Evolutionary conservation across 2,888 invertebrate species (phyloP).

Genomic region (Sinodicranocentrus sp.): DNA sequence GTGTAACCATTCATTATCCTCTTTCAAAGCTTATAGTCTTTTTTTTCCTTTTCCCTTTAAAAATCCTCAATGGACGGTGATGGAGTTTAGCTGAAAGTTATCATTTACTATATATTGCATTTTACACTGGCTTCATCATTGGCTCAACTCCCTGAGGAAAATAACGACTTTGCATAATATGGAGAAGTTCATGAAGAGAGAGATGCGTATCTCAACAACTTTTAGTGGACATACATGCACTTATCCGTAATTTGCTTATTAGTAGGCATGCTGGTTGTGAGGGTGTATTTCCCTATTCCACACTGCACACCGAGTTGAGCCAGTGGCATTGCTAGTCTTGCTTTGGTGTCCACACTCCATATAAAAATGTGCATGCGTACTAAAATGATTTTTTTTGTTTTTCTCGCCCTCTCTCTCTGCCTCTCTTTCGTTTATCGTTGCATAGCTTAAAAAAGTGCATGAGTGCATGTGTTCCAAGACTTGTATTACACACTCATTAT

Average conservation of each 20-base stretch:
- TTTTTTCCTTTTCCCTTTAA: too few species aligned
- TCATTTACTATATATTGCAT: too few species aligned
- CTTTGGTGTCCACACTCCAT: constrained; percentile 13
- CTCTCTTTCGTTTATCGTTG: too few species aligned
- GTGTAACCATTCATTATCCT: too few species aligned
- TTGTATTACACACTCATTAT: too few species aligned
- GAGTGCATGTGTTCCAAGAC: constrained; percentile 31
- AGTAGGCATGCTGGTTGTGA: constrained; percentile 23
- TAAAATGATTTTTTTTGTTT: neutral
- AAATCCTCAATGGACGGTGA: too few species aligned
- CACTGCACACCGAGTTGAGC: constrained; percentile 11
- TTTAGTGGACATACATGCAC: constrained; percentile 13
- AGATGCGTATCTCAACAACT: constrained; percentile 24
- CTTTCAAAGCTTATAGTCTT: too few species aligned
- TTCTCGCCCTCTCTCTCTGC: neutral
- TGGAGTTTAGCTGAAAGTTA: too few species aligned
- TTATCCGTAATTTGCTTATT: constrained; percentile 55
- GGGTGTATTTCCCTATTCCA: constrained; percentile 51
- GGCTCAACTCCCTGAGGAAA: too few species aligned
- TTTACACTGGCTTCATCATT: too few species aligned
- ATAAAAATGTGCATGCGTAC: constrained; percentile 28
- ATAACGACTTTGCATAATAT: too few species aligned
- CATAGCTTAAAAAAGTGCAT: constrained; percentile 35
- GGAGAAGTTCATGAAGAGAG: too few species aligned
- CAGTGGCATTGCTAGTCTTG: constrained; percentile 40